Conservation (phyloP, 2,113 vertebrate species). For the Centrocercus urophasianus region DNA sequence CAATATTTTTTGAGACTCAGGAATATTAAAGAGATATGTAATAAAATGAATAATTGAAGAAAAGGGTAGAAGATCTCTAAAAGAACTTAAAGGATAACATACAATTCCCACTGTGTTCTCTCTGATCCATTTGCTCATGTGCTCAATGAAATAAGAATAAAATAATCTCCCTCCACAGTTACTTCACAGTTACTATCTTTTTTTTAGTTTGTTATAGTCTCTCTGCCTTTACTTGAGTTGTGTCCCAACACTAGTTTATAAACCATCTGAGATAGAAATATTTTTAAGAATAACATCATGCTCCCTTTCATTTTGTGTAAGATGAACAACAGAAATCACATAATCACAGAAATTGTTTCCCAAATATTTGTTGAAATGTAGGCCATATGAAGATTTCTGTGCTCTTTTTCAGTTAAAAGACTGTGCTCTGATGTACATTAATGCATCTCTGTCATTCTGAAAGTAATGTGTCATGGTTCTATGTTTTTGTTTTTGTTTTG, state of each 20-base stretch:
- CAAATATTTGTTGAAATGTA: neutral
- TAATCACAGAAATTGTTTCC: neutral
- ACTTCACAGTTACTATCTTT: neutral
- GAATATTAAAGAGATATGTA: neutral
- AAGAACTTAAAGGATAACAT: neutral
- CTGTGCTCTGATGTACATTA: neutral
- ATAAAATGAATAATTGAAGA: neutral
- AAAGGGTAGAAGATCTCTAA: neutral
- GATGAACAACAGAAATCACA: neutral
- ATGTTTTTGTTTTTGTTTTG: too few species aligned
- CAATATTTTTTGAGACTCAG: neutral
- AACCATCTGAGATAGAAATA: neutral
- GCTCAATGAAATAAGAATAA: neutral
- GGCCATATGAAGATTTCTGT: neutral
- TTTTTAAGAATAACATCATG: neutral
- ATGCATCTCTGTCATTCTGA: neutral
- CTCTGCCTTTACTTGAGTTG: neutral
- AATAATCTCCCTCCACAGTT: neutral
- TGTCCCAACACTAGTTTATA: too few species aligned
- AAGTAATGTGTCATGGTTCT: too few species aligned
- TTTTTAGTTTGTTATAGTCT: neutral
- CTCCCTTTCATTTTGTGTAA: neutral
- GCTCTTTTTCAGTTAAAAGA: neutral
- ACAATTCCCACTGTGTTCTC: neutral
- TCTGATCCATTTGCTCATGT: neutral